A percentile compares a stretch with the other conserved stretches of the same genome.
Conservation (phyloP, 2,888 invertebrate species). For the Sepioteuthis lessoniana region DNA sequence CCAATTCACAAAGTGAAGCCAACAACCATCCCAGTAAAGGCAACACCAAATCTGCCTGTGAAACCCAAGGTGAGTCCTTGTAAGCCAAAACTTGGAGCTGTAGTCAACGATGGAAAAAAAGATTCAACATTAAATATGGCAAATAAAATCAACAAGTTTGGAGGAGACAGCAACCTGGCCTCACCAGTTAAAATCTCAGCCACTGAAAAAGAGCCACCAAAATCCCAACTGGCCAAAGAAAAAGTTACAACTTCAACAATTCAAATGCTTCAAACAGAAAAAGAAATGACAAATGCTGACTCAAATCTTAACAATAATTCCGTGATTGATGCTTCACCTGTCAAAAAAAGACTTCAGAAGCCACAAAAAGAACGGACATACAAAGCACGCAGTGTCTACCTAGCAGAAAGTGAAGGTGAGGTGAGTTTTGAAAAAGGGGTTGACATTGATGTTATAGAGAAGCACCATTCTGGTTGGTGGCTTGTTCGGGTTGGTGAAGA, state of each 20-base stretch:
- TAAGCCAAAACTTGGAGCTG: background rate
- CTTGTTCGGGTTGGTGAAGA: constrained; percentile 59
- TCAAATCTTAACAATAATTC: background rate
- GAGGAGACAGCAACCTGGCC: background rate
- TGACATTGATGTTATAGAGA: constrained; percentile 70
- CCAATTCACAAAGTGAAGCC: background rate
- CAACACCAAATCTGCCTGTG: background rate
- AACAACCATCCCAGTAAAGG: background rate
- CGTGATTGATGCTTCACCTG: background rate
- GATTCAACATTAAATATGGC: background rate
- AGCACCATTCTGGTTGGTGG: constrained; percentile 75
- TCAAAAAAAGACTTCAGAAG: background rate
- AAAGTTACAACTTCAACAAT: background rate
- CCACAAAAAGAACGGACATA: constrained; percentile 43
- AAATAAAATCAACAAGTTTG: background rate
- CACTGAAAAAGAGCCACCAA: background rate
- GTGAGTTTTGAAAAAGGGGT: constrained; percentile 67
- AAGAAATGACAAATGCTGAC: background rate
- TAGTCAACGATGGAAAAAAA: background rate
- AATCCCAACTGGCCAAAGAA: background rate
- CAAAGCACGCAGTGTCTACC: constrained; percentile 57
- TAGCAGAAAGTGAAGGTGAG: constrained; percentile 65
- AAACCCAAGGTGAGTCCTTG: background rate
- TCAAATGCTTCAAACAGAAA: background rate
- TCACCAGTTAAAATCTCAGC: background rate